Base-by-base conservation (phyloP, 2,888 invertebrate genomes). In the Stenichneumon culpator region DNA sequence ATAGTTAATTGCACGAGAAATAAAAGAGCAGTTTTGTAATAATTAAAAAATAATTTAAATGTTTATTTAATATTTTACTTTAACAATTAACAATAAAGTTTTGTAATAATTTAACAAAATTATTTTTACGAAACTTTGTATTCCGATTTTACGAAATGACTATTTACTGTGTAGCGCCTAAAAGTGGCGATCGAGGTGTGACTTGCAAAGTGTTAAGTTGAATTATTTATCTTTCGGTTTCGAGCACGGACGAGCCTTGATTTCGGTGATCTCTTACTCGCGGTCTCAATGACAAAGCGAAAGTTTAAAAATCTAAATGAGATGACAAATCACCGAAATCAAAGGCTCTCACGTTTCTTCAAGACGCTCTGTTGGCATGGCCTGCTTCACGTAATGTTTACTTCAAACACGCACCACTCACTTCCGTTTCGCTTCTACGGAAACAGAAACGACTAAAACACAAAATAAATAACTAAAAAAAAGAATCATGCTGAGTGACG, bases 351-450 rank as follows among this genome's bases (percentile, higher is more conserved):
- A 44, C 14, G 44, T 60, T 22, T 47, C 28, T 75, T 50, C 52
- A 84, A 75, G 90, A 86, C 86, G 89, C 88, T 90, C 88, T 89
- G 91, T 82, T 90, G 89, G 93, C 93, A 93, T 93, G 93, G 91
- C 91, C 90, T 92, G 89, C 90, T 90, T 91, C 90, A 92, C 91
- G 86, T 90, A 91, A 87, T 54, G n/a, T 60, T 28, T 60, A 52
- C 86, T 91, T 90, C 86, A 88, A 87, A 90, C 86, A 87, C 89
- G 92, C 91, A 92, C 90, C 87, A 87, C 87, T 90, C 89, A 86
- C 79, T 84, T 81, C 68, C 80, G 72, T 89, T 87, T 82, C 57
- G 84, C 86, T 84, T 79, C 78, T 86, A 82, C 75, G 81, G 84
- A 68, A 50, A 39, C 39, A 11, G 32, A 57, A 63, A 60, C 28